phyloP scores from a whole-genome alignment of 64 coral and sea anemone genomes.

The Pocillopora verrucosa region DNA sequence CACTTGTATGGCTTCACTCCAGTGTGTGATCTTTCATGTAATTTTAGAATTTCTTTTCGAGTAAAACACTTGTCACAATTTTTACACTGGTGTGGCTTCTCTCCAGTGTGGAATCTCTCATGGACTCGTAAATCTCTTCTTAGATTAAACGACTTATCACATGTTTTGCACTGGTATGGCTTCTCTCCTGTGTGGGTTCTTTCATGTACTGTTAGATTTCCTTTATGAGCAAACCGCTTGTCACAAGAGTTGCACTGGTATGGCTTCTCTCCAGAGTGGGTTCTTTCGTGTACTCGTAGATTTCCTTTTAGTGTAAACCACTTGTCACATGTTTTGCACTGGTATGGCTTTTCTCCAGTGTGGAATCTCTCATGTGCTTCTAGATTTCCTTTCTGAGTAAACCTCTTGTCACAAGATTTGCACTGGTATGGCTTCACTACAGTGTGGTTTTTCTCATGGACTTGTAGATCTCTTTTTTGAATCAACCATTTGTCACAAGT shows the following conservation, averaged over 20 bases:
- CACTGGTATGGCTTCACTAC: too few relatives aligned
- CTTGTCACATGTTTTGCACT: background rate
- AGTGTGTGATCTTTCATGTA: background rate
- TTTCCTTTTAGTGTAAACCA: background rate
- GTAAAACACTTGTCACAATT: background rate
- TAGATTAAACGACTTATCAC: background rate
- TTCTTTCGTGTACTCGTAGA: background rate
- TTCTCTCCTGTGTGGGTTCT: background rate
- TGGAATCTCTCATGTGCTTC: too few relatives aligned
- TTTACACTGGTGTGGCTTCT: background rate
- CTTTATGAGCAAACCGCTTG: background rate
- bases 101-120: background rate
- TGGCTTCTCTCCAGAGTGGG: background rate
- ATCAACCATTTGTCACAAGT: too few relatives aligned
- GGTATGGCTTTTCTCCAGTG: background rate
- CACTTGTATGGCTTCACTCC: background rate
- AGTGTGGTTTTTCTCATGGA: too few relatives aligned
- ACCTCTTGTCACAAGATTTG: too few relatives aligned
- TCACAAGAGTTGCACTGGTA: background rate
- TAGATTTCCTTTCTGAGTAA: too few relatives aligned
- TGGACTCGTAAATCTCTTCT: background rate
- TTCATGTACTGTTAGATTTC: background rate
- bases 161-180: background rate
- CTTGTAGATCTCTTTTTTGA: too few relatives aligned
- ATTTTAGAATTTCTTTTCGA: background rate